Conservation (phyloP, 64 coral and sea anemone species). For the Pachyseris speciosa region DNA sequence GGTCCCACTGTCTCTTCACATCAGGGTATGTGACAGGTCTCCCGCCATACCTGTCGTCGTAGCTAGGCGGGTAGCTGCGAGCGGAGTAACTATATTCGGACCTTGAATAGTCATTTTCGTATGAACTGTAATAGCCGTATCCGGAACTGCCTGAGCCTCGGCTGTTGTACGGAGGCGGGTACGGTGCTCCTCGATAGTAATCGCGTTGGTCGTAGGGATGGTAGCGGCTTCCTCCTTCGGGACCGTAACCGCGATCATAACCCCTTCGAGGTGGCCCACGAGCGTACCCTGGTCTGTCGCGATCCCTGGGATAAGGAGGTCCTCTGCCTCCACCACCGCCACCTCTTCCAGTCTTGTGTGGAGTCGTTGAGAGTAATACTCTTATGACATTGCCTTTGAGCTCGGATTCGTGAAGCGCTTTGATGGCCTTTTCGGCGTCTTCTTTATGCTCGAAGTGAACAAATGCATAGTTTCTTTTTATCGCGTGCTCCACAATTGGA, state of each 20-base stretch:
- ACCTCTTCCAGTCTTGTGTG: constrained; percentile 74
- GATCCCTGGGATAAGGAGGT: background rate
- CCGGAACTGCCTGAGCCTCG: background rate
- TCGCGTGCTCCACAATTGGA: constrained; percentile 64
- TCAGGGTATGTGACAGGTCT: constrained; percentile 20
- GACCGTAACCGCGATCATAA: background rate
- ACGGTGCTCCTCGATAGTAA: background rate
- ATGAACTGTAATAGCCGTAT: constrained; percentile 29
- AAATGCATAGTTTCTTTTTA: constrained; percentile 74
- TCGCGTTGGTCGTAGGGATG: constrained; percentile 13
- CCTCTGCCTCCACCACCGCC: constrained; percentile 3
- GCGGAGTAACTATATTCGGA: background rate
- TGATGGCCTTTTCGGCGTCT: constrained; percentile 83
- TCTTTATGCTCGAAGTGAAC: constrained; percentile 83
- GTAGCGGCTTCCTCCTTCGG: constrained; percentile 25
- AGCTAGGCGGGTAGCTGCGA: background rate
- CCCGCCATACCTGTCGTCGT: constrained; percentile 22
- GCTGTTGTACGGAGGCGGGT: constrained; percentile 2
- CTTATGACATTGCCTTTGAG: constrained; percentile 78
- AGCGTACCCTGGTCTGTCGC: background rate
- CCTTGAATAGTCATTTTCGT: constrained; percentile 24
- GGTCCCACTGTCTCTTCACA: constrained; percentile 29
- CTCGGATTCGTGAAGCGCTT: constrained; percentile 74
- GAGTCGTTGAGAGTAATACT: constrained; percentile 80
- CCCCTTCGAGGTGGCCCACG: constrained; percentile 7